Base-by-base conservation (phyloP, 2,113 vertebrate genomes). In the Myiopsitta monachus region DNA sequence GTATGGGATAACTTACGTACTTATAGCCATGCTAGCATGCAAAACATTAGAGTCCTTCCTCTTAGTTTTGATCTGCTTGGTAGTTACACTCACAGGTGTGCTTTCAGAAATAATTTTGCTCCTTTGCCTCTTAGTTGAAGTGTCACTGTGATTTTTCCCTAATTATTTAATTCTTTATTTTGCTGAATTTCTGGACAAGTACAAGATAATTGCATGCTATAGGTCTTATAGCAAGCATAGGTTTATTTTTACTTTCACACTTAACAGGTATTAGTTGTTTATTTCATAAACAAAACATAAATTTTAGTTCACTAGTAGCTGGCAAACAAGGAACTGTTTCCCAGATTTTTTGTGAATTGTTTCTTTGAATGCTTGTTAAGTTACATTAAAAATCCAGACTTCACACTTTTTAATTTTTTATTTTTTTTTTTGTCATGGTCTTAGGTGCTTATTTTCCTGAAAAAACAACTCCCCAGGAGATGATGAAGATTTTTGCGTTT, bases 401-500 rank as follows among this genome's bases (percentile, higher is more conserved):
- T 80, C 22, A 14, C 10, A 1, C 6, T 14, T 15, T 18, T 63
- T 76, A 75, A 66, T 24, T 18, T 47, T 5, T 7, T 59, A 52
- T 62, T 27, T 54, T 22, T 59, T 59, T 59, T 23, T 31, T 23
- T 92, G 51, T 91, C 21, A 84, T 3, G 18, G 5, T 84, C 55
- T 19, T 93, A 99, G 99, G 98, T 97, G 97, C 97, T 93, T 99
- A 99, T 97, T 97, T 98, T 91, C 98, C 99, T 43, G 98, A 99
- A 97, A 98, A 98, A 94, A 98, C 98, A 63, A 99, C 98, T 94
- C 98, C 99, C 69, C 99, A 99, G 95, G 99, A 99, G 93, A 99
- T 99, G 98, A 99, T 99, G 99, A 99, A 99, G 94, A 98, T 99
- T 89, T 99, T 99, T 98, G 99, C 98, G 24, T 99, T 99, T 94